A percentile compares a stretch with the other conserved stretches of the same genome.
phyloP scores from a whole-genome alignment of 2,888 invertebrate genomes.

The Podotricha telesiphe region DNA sequence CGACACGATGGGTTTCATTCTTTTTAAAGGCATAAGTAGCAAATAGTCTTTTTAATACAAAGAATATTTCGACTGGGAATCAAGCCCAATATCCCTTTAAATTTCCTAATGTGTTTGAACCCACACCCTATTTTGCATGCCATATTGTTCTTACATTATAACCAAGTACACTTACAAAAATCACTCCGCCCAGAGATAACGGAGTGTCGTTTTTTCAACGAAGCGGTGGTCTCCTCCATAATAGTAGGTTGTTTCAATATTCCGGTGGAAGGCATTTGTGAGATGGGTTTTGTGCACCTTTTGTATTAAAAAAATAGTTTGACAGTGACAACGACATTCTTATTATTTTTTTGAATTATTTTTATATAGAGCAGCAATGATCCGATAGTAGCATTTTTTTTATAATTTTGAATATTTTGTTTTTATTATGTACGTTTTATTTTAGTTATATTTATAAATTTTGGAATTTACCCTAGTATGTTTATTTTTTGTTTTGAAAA shows the following conservation, averaged over 20 bases:
- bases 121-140: not conserved
- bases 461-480: too few species aligned
- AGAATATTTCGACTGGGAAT: too few species aligned
- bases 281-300: slow-evolving; percentile 2
- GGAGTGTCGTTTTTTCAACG: slow-evolving; percentile 68
- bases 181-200: slow-evolving; percentile 69
- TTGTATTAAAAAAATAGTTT: not conserved
- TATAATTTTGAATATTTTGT: too few species aligned
- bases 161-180: slow-evolving; percentile 63
- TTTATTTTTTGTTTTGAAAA: too few species aligned
- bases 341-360: not conserved
- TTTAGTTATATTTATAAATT: too few species aligned
- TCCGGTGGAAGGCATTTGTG: slow-evolving; percentile 53
- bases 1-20: too few species aligned
- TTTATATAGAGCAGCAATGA: not conserved
- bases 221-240: slow-evolving; percentile 45
- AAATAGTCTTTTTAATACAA: too few species aligned
- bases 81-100: too few species aligned
- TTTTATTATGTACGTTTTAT: too few species aligned
- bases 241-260: slow-evolving; percentile 53
- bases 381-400: not conserved
- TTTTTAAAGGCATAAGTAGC: too few species aligned
- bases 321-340: slow-evolving; percentile 17
- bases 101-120: too few species aligned
- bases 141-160: not conserved